A percentile compares a stretch with the other conserved stretches of the same genome.
These are phyloP conservation scores for Rhagonycha fulva DNA, from an alignment of 2,888 invertebrate species.

Conservation along the genomic window DNA sequence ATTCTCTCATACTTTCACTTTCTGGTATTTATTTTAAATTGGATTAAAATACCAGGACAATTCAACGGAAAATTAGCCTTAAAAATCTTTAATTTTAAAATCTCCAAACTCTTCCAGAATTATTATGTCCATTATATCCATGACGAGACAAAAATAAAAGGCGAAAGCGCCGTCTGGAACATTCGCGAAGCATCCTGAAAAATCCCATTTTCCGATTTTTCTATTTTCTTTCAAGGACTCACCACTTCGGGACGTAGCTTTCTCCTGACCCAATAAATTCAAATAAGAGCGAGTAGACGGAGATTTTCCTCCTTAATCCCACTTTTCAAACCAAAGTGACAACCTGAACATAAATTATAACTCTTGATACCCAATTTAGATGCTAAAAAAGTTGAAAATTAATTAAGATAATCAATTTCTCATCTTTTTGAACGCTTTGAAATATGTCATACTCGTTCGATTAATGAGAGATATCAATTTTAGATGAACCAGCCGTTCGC, in stretches of 20 bases:
- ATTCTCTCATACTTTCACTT: neutral
- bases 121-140: neutral
- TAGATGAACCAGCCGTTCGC: neutral
- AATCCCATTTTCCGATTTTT: neutral
- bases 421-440: neutral
- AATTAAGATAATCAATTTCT: neutral
- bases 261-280: neutral
- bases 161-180: neutral
- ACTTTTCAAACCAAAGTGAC: neutral
- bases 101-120: neutral
- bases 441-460: neutral
- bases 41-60: neutral
- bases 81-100: neutral
- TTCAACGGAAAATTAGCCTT: neutral
- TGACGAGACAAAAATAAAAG: neutral
- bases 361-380: neutral
- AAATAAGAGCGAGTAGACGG: neutral
- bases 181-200: neutral
- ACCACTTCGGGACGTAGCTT: neutral
- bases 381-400: neutral
- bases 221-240: neutral
- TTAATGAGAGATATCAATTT: neutral
- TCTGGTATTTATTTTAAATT: neutral
- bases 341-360: neutral
- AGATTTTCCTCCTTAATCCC: neutral